A percentile compares a stretch with the other conserved stretches of the same genome.
Conservation (phyloP, 2,797 vertebrate species). For the Hylomyscus alleni region DNA sequence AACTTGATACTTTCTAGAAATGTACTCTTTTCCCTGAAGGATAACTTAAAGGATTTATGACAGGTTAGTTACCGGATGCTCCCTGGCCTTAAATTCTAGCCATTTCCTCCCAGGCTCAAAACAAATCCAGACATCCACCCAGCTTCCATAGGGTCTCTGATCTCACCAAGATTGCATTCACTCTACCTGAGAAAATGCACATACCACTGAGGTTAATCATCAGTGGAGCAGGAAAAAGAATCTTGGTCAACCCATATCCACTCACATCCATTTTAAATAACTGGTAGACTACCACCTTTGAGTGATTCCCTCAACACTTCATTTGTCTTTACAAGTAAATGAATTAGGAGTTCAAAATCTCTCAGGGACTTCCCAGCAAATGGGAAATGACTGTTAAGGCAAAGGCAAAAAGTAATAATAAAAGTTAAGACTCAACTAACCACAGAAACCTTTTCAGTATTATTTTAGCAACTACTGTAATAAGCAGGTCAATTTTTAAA, state of each 20-base stretch:
- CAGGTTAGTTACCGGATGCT: neutral
- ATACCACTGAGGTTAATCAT: neutral
- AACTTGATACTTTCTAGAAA: slow-evolving; percentile 16
- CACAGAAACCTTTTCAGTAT: neutral
- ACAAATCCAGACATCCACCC: neutral
- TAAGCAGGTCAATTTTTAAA: neutral
- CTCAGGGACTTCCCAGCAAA: neutral
- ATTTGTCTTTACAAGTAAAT: slow-evolving; percentile 14
- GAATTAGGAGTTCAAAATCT: slow-evolving; percentile 3
- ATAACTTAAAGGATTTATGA: neutral
- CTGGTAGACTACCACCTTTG: neutral
- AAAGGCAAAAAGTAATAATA: neutral
- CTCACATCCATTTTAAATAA: neutral
- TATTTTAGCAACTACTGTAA: slow-evolving; percentile 13
- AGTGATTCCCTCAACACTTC: neutral
- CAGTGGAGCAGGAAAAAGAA: neutral
- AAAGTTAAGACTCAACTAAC: slow-evolving; percentile 1
- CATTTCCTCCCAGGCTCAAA: neutral
- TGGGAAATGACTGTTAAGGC: neutral
- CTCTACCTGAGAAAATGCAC: neutral
- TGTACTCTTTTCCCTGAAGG: neutral
- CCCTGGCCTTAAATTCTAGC: neutral
- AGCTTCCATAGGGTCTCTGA: neutral
- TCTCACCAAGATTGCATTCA: neutral
- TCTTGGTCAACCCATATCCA: neutral